Evolutionary conservation across 2,113 vertebrate genomes (phyloP).

Genomic region (Excalfactoria chinensis): DNA sequence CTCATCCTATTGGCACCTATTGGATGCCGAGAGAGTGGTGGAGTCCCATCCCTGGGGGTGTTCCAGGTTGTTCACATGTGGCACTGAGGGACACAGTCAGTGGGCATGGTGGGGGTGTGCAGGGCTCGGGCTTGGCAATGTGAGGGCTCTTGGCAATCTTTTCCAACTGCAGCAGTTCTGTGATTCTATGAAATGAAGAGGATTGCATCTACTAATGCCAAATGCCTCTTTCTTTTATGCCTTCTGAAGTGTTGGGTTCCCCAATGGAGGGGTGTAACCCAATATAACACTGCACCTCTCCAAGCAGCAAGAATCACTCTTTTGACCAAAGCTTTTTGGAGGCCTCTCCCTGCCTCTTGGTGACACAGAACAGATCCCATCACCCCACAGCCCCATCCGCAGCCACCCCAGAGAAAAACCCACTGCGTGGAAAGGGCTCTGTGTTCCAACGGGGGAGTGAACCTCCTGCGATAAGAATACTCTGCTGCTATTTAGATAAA

Average conservation of each 20-base stretch:
- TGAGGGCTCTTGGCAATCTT: no score
- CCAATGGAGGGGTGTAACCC: background rate
- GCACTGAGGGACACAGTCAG: no score
- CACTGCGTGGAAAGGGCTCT: constrained; percentile 52
- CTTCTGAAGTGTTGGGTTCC: background rate
- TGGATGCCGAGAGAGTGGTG: no score
- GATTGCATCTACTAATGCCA: background rate
- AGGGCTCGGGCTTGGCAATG: no score
- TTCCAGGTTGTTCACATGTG: no score
- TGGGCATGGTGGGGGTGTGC: no score
- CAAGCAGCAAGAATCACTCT: background rate
- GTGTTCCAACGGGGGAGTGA: constrained; percentile 9
- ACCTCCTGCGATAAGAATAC: constrained; percentile 63
- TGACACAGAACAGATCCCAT: background rate
- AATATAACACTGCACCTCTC: background rate
- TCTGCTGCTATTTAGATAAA: constrained; percentile 62
- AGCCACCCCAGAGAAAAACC: constrained; percentile 32
- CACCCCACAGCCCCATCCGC: background rate
- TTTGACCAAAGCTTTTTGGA: background rate
- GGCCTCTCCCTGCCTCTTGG: background rate
- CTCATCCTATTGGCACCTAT: background rate
- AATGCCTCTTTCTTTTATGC: background rate
- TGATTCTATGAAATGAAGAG: no score
- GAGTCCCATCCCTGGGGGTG: no score
- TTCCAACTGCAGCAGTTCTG: no score